These are phyloP conservation scores for Chiloscyllium punctatum DNA, from an alignment of 2,797 vertebrate genomes.

Conservation along the genomic window DNA sequence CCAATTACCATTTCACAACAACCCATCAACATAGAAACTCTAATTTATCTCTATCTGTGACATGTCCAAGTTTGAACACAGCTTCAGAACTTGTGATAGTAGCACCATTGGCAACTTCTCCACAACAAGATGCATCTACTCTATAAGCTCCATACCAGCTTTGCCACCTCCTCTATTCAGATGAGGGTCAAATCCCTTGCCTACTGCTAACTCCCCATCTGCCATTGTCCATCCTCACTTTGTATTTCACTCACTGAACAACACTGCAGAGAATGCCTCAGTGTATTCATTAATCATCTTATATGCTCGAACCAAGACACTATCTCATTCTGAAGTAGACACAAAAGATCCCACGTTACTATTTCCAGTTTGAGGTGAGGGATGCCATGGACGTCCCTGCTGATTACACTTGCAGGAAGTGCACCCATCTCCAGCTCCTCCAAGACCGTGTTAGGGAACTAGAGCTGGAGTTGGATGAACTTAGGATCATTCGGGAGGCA, in stretches of 20 bases:
- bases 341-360: not conserved
- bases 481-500: too few species aligned
- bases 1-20: not conserved
- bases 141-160: not conserved
- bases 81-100: not conserved
- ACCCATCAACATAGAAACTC: not conserved
- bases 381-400: too few species aligned
- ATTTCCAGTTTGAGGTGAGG: too few species aligned
- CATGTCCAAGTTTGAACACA: not conserved
- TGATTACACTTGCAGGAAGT: too few species aligned
- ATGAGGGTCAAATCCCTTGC: not conserved
- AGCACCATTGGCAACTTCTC: not conserved
- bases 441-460: too few species aligned
- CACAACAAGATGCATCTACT: not conserved
- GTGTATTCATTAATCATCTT: not conserved
- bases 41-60: not conserved
- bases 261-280: not conserved
- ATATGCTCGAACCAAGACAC: not conserved
- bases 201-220: not conserved
- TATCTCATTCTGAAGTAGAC: not conserved
- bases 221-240: not conserved
- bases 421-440: too few species aligned
- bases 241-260: not conserved
- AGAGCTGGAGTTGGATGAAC: too few species aligned
- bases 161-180: not conserved